These are phyloP conservation scores for Pseudococcus jackbeardsleyi DNA, from an alignment of 2,888 invertebrate genomes.

Conservation along the genomic window DNA sequence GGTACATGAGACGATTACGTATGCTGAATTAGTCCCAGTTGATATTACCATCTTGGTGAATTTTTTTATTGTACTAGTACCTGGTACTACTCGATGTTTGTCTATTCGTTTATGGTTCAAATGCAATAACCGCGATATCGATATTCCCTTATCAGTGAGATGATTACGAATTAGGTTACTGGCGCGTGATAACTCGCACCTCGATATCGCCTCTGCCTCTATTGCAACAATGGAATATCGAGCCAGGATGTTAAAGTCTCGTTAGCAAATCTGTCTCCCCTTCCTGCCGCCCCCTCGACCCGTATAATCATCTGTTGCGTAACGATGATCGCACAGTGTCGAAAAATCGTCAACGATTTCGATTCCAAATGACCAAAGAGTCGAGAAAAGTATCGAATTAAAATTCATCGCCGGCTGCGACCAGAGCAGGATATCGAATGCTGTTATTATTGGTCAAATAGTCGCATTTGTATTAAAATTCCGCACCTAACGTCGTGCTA, in stretches of 20 bases:
- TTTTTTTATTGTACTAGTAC: not conserved
- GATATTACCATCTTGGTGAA: not conserved
- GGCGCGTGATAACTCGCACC: conserved; percentile 21
- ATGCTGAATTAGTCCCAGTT: not conserved
- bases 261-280: not conserved
- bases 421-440: not conserved
- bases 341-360: not conserved
- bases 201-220: not conserved
- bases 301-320: not conserved
- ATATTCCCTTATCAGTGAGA: not conserved
- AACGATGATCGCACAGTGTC: not conserved
- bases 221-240: not conserved
- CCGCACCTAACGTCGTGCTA: not conserved
- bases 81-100: not conserved
- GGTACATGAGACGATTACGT: not conserved
- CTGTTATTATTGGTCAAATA: not conserved
- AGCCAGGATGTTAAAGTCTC: not conserved
- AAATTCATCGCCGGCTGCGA: not conserved
- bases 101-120: not conserved
- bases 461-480: not conserved
- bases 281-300: not conserved
- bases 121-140: not conserved
- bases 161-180: conserved; percentile 32
- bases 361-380: too few species aligned
- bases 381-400: not conserved